Evolutionary conservation across 2,113 vertebrate genomes (phyloP).

Genomic region (Tupaia tana): DNA sequence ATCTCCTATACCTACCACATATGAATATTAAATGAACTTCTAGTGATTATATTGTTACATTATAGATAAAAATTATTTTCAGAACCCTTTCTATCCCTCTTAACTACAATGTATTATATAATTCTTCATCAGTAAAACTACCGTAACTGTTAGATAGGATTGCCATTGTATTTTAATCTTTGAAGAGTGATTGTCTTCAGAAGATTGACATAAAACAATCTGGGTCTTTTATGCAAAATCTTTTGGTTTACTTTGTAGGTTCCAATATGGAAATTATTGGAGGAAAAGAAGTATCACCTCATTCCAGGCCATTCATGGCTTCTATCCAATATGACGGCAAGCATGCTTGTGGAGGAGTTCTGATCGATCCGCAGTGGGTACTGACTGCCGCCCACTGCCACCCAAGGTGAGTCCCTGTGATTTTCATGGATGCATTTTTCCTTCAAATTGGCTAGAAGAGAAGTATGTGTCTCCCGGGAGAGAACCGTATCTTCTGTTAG

Average conservation of each 20-base stretch:
- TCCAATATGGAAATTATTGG: conserved; percentile 59
- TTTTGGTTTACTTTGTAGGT: conserved; percentile 2
- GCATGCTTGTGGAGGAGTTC: conserved; percentile 54
- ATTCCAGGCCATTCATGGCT: conserved; percentile 73
- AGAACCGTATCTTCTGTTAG: background rate
- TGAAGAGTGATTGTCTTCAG: background rate
- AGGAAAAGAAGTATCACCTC: conserved; percentile 57
- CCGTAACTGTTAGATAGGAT: background rate
- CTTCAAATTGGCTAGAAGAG: background rate
- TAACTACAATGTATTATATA: background rate
- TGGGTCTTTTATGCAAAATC: background rate
- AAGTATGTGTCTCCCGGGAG: rapidly evolving
- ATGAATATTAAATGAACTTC: background rate
- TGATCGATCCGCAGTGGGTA: conserved; percentile 65
- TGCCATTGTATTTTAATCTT: background rate
- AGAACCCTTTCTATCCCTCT: background rate
- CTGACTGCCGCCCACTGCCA: conserved; percentile 68
- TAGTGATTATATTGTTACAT: background rate
- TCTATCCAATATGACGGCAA: background rate
- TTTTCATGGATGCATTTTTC: rapidly evolving
- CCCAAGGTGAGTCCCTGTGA: background rate
- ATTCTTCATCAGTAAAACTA: background rate
- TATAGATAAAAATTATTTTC: background rate
- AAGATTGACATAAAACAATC: background rate
- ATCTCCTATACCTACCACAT: background rate